Percentiles rank a stretch among this genome's conserved stretches.
These are phyloP conservation scores for Spatulosminthurus flaviceps DNA, from an alignment of 2,888 invertebrate genomes.

Conservation along the genomic window DNA sequence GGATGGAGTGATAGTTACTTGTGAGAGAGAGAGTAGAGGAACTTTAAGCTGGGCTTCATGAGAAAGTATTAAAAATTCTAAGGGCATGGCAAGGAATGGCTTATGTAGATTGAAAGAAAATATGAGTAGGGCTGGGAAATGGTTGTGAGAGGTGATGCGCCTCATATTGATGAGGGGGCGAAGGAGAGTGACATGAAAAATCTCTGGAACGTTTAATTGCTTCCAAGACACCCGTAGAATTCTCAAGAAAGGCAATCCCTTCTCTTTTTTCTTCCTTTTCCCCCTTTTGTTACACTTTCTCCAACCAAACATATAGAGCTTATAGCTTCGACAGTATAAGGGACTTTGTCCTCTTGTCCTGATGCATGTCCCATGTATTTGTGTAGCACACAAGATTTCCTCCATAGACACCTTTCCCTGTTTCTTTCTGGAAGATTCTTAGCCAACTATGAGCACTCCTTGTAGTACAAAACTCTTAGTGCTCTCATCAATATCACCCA, in stretches of 20 bases:
- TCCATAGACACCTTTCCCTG: neutral
- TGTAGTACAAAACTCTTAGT: neutral
- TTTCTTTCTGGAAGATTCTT: neutral
- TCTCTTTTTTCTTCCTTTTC: neutral
- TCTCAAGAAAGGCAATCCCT: slow-evolving; percentile 56
- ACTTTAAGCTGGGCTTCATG: slow-evolving; percentile 11
- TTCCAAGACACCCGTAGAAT: slow-evolving; percentile 63
- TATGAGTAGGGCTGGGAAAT: slow-evolving; percentile 62
- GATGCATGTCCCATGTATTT: neutral
- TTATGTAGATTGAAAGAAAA: slow-evolving; percentile 65
- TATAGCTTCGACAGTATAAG: too few relatives aligned
- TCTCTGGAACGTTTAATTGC: slow-evolving; percentile 64
- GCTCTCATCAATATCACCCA: slow-evolving; percentile 40
- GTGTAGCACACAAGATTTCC: too few relatives aligned
- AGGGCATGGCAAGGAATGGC: slow-evolving; percentile 60
- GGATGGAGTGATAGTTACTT: slow-evolving; percentile 7
- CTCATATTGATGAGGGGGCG: slow-evolving; percentile 62
- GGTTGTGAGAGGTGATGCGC: slow-evolving; percentile 60
- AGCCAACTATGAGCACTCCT: neutral
- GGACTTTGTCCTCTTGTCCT: neutral
- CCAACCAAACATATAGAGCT: too few relatives aligned
- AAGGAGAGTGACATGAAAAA: slow-evolving; percentile 61
- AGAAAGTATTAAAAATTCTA: slow-evolving; percentile 62
- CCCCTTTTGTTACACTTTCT: neutral
- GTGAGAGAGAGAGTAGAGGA: too few relatives aligned